phyloP scores from a whole-genome alignment of 2,113 vertebrate species.

The Anser cygnoides region DNA sequence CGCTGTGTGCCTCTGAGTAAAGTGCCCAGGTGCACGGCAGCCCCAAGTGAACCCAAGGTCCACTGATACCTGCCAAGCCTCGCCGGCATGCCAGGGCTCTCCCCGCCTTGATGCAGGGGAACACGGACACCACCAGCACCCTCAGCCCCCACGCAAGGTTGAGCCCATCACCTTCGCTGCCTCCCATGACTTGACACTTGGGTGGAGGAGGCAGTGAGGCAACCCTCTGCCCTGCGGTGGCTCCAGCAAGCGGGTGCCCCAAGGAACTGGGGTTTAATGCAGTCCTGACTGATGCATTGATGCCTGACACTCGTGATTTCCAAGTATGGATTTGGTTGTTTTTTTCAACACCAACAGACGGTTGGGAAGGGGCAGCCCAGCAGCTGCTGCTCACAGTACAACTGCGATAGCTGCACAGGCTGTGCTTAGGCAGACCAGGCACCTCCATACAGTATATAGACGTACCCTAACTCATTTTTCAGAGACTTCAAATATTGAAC shows the following conservation, averaged over 20 bases:
- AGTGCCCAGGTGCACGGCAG: fast-evolving
- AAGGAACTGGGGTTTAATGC: not conserved
- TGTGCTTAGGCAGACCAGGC: fast-evolving
- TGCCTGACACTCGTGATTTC: not conserved
- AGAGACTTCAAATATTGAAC: not conserved
- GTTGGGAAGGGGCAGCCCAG: too few species aligned
- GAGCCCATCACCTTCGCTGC: not conserved
- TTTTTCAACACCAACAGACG: not conserved
- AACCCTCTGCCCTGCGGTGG: too few species aligned
- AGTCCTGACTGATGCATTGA: not conserved
- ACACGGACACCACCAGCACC: not conserved
- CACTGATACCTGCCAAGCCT: not conserved
- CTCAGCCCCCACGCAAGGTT: not conserved
- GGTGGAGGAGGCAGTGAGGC: too few species aligned
- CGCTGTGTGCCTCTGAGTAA: not conserved
- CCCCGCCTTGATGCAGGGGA: too few species aligned
- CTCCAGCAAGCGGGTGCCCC: too few species aligned
- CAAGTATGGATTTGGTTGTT: not conserved
- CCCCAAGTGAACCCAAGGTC: not conserved
- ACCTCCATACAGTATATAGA: fast-evolving
- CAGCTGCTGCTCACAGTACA: not conserved
- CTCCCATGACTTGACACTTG: too few species aligned
- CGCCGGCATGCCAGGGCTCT: fast-evolving
- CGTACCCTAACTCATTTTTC: not conserved
- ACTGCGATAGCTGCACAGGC: fast-evolving